Conservation (phyloP, 2,113 vertebrate species). For the Sardina pilchardus region DNA sequence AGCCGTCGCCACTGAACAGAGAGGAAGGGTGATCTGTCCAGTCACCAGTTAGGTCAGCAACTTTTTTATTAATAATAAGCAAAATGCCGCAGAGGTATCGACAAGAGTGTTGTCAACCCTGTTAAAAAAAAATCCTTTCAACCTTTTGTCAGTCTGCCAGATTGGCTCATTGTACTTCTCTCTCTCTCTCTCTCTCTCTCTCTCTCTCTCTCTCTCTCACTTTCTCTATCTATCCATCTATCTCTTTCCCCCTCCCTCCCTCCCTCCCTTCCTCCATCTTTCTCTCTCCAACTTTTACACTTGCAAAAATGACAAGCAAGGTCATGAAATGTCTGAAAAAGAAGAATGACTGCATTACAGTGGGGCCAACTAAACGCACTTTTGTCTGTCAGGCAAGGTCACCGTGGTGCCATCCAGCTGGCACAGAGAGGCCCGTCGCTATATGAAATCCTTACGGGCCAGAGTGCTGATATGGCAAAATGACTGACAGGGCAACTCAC, state of each 20-base stretch:
- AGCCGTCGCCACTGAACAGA: slow-evolving; percentile 33
- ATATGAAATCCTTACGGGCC: slow-evolving; percentile 34
- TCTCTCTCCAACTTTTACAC: slow-evolving; percentile 40
- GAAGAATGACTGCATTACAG: slow-evolving; percentile 24
- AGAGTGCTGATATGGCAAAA: slow-evolving; percentile 29
- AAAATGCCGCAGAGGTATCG: slow-evolving; percentile 46
- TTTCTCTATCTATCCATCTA: slow-evolving; percentile 35
- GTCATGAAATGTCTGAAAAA: slow-evolving; percentile 42
- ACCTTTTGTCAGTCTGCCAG: slow-evolving; percentile 23
- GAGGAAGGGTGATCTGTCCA: slow-evolving; percentile 36
- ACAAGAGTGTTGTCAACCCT: slow-evolving; percentile 35
- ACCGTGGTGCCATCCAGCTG: slow-evolving; percentile 58
- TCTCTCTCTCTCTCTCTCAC: slow-evolving; percentile 4
- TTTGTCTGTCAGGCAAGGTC: slow-evolving; percentile 58
- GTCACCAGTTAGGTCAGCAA: slow-evolving; percentile 53
- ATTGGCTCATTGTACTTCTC: slow-evolving; percentile 12
- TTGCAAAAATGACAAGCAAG: slow-evolving; percentile 45
- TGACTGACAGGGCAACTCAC: background rate
- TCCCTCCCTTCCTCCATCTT: background rate
- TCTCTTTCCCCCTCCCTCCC: background rate
- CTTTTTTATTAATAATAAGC: slow-evolving; percentile 55
- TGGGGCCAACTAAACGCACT: slow-evolving; percentile 43
- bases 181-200: background rate
- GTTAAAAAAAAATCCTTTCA: slow-evolving; percentile 30
- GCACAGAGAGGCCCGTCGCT: slow-evolving; percentile 51